Evolutionary conservation across 37 sponge, comb jelly and placozoan species (phyloP), one percentile per base, ranked within the genome.

Genomic region (Diacarnus erythraeanus): DNA sequence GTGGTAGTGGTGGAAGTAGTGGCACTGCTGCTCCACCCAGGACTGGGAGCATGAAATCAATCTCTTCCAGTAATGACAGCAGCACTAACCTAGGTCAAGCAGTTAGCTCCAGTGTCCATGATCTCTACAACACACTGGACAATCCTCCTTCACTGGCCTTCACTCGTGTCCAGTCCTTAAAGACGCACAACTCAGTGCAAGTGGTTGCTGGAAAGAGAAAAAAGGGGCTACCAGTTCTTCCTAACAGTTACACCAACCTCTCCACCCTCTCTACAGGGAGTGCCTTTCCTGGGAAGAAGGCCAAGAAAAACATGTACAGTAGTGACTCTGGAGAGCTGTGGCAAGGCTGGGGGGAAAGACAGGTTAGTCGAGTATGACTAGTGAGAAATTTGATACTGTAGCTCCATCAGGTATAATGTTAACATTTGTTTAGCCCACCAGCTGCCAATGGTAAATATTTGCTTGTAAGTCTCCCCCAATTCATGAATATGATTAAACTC

Each of bases 131-230:
- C 64, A 74, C 57, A 1, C 2, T 21, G 6, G 37, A 56, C 29
- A 21, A 77, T 20, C 56, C 35, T 17, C 84, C 66, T 22, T 20
- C 31, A 5, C 60, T 38, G 0, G 70, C 81, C 34, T 80, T 80
- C 77, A 68, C 66, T 0, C 57, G 76, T 31, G 84, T 74, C 25
- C 76, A 75, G 69, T 83, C 84, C 15, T 68, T 83, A 30, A 83
- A 81, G 79, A 70, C 75, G 18, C 2, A 38, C 40, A 42, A 42
- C 38, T 71, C 82, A 0, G 59, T 65, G 2, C 86, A 59, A 1
- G 27, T 74, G 59, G 42, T 76, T 39, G 87, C 87, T 9, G 81
- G 81, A 42, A 75, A 80, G 87, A 87, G 73, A 57, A 87, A 80
- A 76, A 58, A 58, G 35, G 6, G 22, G n/a, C 26, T 72, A 36